Evolutionary conservation across 2,888 invertebrate genomes (phyloP).

Genomic region (Hyposoter dolosus): DNA sequence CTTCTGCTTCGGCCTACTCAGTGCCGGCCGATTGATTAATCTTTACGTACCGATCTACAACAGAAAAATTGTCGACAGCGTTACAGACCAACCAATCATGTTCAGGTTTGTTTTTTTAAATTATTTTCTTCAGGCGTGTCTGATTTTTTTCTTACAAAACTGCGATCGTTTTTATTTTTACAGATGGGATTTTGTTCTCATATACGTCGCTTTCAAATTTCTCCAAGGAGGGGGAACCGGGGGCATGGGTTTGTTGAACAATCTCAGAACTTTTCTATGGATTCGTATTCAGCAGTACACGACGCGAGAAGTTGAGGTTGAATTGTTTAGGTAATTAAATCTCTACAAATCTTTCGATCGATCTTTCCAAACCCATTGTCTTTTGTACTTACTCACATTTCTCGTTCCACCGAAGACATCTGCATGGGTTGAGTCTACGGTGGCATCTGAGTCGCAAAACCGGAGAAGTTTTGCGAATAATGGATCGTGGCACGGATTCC

Average conservation of each 20-base stretch:
- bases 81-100: constrained; percentile 71
- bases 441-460: constrained; percentile 99
- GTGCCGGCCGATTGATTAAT: constrained; percentile 94
- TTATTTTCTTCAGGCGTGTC: background rate
- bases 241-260: constrained; percentile 96
- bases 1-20: constrained; percentile 91
- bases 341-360: background rate
- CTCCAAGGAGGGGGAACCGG: constrained; percentile 98
- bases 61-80: constrained; percentile 90
- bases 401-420: constrained; percentile 86
- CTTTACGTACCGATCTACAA: constrained; percentile 97
- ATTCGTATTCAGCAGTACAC: constrained; percentile 98
- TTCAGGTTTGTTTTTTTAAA: constrained; percentile 76
- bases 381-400: background rate
- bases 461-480: constrained; percentile 97
- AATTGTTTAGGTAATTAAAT: constrained; percentile 77
- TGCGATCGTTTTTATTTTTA: constrained; percentile 73
- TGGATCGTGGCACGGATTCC: constrained; percentile 99
- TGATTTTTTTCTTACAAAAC: background rate
- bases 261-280: constrained; percentile 96
- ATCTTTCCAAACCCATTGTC: background rate
- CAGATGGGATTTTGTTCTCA: constrained; percentile 95
- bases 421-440: constrained; percentile 95
- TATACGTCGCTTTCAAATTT: constrained; percentile 95
- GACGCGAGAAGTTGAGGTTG: constrained; percentile 94